Base-by-base conservation (phyloP, 2,113 vertebrate genomes). In the Sinocyclocheilus maitianheensis region DNA sequence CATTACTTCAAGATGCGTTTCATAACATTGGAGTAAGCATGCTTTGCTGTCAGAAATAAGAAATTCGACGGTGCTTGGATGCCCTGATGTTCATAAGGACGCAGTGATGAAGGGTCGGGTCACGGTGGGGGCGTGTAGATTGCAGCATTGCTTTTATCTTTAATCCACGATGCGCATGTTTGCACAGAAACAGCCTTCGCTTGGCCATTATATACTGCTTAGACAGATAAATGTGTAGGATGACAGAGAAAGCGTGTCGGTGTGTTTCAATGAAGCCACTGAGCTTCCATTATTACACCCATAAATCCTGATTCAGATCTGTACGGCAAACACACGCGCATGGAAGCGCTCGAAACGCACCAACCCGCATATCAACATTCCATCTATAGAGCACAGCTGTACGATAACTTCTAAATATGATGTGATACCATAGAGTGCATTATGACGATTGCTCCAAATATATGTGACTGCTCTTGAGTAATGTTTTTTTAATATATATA, bases 261-360 rank as follows among this genome's bases (percentile, higher is more conserved):
- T 75, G 72, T 89, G 71, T 87, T 43, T 58, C 78, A 87, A 77
- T 77, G 78, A 85, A 85, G 63, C 77, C 72, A 86, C 77, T 43
- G 77, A 82, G 83, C 82, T 37, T 53, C 82, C 65, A 74, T 87
- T 89, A 87, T 87, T 89, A 84, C 78, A 55, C 40, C 60, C 88
- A 89, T 89, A 89, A 87, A 89, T 89, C 85, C 69, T 85, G 77
- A 84, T 46, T 65, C 12, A 6, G 10, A 83, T 51, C 85, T 37
- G 30, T 67, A 43, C 67, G 5, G 24, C 65, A 67, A 53, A 55
- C 69, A n/a, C 63, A n/a, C 53, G 58, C 67, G n/a, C 62, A 24
- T 18, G 24, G 51, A 58, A 37, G 24, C 81, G 43, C 16, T 51
- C 63, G 14, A 51, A 55, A 75, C 76, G 24, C 82, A 72, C 51